These are phyloP conservation scores for Notocelia uddmanniana DNA, from an alignment of 2,888 invertebrate species.

Conservation along the genomic window DNA sequence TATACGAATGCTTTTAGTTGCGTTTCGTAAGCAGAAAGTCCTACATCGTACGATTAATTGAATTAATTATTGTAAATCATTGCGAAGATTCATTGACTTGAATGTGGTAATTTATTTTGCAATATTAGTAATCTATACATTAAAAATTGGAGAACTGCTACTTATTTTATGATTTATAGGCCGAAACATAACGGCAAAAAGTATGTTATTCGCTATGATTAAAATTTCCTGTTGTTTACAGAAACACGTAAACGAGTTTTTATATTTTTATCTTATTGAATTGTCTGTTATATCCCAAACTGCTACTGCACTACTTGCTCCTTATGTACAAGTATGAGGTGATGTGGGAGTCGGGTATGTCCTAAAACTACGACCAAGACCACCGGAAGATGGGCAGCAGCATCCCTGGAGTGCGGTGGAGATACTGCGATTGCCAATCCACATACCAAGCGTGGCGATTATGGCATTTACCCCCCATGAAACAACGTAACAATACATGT, in stretches of 20 bases:
- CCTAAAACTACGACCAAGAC: too few species aligned
- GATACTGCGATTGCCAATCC: too few species aligned
- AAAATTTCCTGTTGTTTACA: slow-evolving; percentile 4
- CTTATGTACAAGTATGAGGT: too few species aligned
- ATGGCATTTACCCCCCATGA: too few species aligned
- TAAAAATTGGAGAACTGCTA: neutral
- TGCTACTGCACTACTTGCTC: too few species aligned
- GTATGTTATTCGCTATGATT: neutral
- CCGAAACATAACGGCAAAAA: neutral
- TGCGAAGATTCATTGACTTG: slow-evolving; percentile 28
- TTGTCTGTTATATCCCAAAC: neutral
- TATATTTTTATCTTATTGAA: neutral
- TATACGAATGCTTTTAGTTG: slow-evolving; percentile 47
- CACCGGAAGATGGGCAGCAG: too few species aligned
- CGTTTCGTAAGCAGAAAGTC: slow-evolving; percentile 45
- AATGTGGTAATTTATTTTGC: slow-evolving; percentile 15
- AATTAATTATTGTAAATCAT: slow-evolving; percentile 42
- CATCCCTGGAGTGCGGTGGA: too few species aligned
- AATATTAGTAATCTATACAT: neutral
- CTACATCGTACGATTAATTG: slow-evolving; percentile 34
- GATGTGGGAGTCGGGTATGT: too few species aligned
- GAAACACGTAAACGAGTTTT: neutral
- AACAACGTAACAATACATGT: too few species aligned
- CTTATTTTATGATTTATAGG: neutral
- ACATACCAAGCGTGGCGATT: too few species aligned